Percentiles rank a stretch among this genome's conserved stretches.
These are phyloP conservation scores for Pammene fasciana DNA, from an alignment of 2,888 invertebrate species.

Conservation along the genomic window DNA sequence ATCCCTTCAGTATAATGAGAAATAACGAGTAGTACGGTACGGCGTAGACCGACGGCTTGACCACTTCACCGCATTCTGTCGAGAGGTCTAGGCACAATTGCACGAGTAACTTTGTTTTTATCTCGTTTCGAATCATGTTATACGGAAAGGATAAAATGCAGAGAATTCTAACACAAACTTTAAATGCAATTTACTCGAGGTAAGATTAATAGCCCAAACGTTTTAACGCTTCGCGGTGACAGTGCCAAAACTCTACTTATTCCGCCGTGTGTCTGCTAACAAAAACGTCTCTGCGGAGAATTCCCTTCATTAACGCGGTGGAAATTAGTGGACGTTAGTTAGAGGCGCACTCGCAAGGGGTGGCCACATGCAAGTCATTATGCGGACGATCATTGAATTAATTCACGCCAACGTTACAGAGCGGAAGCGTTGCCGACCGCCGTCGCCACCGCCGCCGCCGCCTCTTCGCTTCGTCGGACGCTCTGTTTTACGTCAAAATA, in stretches of 20 bases:
- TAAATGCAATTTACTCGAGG: constrained; percentile 75
- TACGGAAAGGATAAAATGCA: constrained; percentile 52
- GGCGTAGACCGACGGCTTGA: constrained; percentile 48
- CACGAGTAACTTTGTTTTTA: constrained; percentile 55
- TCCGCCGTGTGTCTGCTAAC: constrained; percentile 60
- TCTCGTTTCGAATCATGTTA: constrained; percentile 58
- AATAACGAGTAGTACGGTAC: constrained; percentile 53
- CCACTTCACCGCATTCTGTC: constrained; percentile 44
- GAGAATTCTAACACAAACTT: constrained; percentile 74
- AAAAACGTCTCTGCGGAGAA: constrained; percentile 71
- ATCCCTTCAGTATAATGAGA: constrained; percentile 65
- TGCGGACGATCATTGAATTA: constrained; percentile 81
- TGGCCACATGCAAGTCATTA: constrained; percentile 79
- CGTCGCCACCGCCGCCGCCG: constrained; percentile 44
- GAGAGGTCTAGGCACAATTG: constrained; percentile 44
- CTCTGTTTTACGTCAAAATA: constrained; percentile 37
- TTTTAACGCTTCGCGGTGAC: constrained; percentile 70
- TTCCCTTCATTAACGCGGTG: constrained; percentile 71
- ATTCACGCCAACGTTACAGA: constrained; percentile 67
- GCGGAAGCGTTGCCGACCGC: constrained; percentile 63
- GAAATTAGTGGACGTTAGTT: constrained; percentile 76
- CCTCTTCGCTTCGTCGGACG: constrained; percentile 36
- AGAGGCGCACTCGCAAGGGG: constrained; percentile 63
- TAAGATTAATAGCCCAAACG: constrained; percentile 76
- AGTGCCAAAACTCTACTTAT: constrained; percentile 70